Evolutionary conservation across 1,140 invertebrate genomes (phyloP).

Genomic region (Aradophagus sp.): DNA sequence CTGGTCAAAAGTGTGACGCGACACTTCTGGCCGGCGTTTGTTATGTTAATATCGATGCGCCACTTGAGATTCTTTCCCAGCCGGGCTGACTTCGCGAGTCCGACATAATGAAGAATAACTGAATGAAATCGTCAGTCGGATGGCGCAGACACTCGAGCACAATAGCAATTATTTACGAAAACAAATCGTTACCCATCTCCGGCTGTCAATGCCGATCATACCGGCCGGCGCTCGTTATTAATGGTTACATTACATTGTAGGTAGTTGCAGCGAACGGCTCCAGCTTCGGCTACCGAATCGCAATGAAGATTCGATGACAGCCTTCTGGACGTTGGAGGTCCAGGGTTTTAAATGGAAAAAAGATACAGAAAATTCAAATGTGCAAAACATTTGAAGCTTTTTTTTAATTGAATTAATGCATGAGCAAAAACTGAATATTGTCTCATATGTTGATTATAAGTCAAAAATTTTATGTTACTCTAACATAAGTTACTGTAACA

Average conservation of each 20-base stretch:
- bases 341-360: too few species aligned
- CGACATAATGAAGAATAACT: slow-evolving; percentile 40
- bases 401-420: too few species aligned
- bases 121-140: slow-evolving; percentile 16
- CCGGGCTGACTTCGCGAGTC: slow-evolving; percentile 13
- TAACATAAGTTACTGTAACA: too few species aligned
- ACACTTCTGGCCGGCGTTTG: slow-evolving; percentile 26
- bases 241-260: slow-evolving; percentile 47
- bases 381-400: too few species aligned
- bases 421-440: too few species aligned
- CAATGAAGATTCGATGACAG: too few species aligned
- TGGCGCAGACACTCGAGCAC: slow-evolving; percentile 38
- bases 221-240: slow-evolving; percentile 22
- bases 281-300: slow-evolving; percentile 49
- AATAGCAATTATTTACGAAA: slow-evolving; percentile 52
- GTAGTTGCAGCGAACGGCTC: slow-evolving; percentile 4
- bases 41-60: slow-evolving; percentile 49
- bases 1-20: slow-evolving; percentile 16
- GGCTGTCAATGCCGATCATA: slow-evolving; percentile 11
- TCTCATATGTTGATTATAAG: too few species aligned
- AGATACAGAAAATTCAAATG: too few species aligned
- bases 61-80: slow-evolving; percentile 46
- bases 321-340: too few species aligned
- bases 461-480: too few species aligned
- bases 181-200: slow-evolving; percentile 41